These are phyloP conservation scores for Pseudomyrmex cubaensis DNA, from an alignment of 1,140 invertebrate species.

Conservation along the genomic window DNA sequence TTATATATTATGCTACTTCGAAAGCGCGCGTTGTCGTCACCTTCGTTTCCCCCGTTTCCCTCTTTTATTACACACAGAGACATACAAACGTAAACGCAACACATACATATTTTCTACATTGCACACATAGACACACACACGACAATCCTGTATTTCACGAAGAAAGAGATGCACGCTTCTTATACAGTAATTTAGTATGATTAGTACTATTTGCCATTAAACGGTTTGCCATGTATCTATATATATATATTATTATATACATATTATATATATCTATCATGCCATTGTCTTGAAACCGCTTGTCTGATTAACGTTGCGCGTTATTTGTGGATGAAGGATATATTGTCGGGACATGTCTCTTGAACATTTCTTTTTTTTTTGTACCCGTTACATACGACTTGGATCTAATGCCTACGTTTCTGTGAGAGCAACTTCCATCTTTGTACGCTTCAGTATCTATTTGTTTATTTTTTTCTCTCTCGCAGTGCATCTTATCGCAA, in stretches of 20 bases:
- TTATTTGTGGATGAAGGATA: slow-evolving; percentile 62
- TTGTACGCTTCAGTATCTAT: slow-evolving; percentile 63
- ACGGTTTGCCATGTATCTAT: slow-evolving; percentile 62
- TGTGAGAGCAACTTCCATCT: slow-evolving; percentile 35
- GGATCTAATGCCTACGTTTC: slow-evolving; percentile 55
- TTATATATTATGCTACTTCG: slow-evolving; percentile 69
- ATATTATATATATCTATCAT: slow-evolving; percentile 71
- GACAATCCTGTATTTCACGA: slow-evolving; percentile 61
- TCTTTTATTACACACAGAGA: background rate
- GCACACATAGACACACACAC: slow-evolving; percentile 1
- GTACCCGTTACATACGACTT: slow-evolving; percentile 46
- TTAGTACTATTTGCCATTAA: slow-evolving; percentile 61
- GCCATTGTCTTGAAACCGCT: slow-evolving; percentile 72
- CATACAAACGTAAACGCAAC: too few relatives aligned
- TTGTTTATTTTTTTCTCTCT: slow-evolving; percentile 57
- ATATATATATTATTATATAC: slow-evolving; percentile 46
- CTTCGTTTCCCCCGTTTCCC: slow-evolving; percentile 10
- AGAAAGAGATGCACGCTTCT: slow-evolving; percentile 74
- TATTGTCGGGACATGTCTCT: slow-evolving; percentile 60
- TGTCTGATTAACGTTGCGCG: slow-evolving; percentile 71
- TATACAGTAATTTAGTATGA: slow-evolving; percentile 70
- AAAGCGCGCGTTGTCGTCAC: slow-evolving; percentile 71
- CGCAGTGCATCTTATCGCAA: slow-evolving; percentile 61
- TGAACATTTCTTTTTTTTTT: slow-evolving; percentile 41
- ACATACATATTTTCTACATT: background rate